Conservation (phyloP, 2,113 vertebrate genomes). For the Cynopterus brachyotis region DNA sequence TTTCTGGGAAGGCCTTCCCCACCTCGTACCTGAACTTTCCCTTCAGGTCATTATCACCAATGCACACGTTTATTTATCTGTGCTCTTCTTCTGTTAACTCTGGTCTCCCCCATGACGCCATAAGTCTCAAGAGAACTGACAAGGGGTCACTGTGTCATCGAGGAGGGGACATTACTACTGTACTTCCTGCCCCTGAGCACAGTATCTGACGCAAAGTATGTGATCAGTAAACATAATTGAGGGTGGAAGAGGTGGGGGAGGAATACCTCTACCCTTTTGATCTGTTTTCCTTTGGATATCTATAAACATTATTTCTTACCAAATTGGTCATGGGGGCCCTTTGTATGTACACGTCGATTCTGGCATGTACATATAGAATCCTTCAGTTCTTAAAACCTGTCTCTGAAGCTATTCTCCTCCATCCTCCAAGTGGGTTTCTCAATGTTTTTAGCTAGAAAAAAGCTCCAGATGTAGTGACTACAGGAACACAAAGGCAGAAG, state of each 20-base stretch:
- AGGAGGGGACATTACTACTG: not conserved
- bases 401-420: not conserved
- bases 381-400: not conserved
- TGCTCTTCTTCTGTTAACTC: not conserved
- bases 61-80: not conserved
- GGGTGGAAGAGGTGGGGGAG: not conserved
- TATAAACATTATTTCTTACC: not conserved
- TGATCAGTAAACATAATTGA: not conserved
- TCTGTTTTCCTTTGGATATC: not conserved
- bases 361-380: not conserved
- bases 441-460: not conserved
- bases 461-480: not conserved
- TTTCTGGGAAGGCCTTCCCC: not conserved
- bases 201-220: not conserved
- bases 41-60: not conserved
- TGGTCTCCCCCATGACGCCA: not conserved
- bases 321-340: not conserved
- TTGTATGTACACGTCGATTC: not conserved
- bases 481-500: accelerated
- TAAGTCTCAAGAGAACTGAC: not conserved
- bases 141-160: not conserved
- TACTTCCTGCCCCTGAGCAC: not conserved
- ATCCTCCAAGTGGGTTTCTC: not conserved
- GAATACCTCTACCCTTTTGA: not conserved
- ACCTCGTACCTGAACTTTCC: not conserved